These are phyloP conservation scores for Chelonus formosanus DNA, from an alignment of 2,888 invertebrate species.

Conservation along the genomic window DNA sequence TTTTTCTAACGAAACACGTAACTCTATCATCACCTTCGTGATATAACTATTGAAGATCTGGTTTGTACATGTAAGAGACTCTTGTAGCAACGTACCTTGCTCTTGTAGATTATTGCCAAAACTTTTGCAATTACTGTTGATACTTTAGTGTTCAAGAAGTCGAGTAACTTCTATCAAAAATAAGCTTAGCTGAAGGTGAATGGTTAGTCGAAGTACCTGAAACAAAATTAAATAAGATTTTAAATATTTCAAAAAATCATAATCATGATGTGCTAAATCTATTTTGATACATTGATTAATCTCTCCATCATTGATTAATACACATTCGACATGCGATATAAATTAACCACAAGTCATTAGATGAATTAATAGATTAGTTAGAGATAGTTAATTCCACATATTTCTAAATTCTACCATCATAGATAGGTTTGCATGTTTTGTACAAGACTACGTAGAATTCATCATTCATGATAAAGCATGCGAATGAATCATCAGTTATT, in stretches of 20 bases:
- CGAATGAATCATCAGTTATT: not conserved
- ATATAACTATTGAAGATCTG: not conserved
- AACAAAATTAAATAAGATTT: not conserved
- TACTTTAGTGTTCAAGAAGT: constrained; percentile 31
- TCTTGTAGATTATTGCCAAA: constrained; percentile 32
- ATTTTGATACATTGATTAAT: no score
- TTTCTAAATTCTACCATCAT: not conserved
- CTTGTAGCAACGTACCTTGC: constrained; percentile 1
- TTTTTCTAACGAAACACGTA: not conserved
- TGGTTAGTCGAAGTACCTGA: no score
- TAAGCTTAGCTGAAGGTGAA: constrained; percentile 26
- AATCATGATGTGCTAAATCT: not conserved
- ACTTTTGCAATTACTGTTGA: constrained; percentile 41
- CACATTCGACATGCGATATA: no score
- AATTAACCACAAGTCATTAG: no score
- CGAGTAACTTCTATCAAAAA: constrained; percentile 38
- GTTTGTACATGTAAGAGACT: constrained; percentile 3
- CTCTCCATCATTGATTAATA: not conserved
- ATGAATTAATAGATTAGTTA: no score
- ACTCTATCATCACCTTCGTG: not conserved
- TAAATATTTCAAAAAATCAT: constrained; percentile 13
- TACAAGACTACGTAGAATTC: not conserved
- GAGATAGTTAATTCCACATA: no score
- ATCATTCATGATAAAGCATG: constrained; percentile 4
- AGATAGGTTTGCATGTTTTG: constrained; percentile 2